Conservation (phyloP, 37 sponge, comb jelly and placozoan genomes). For the Haliclona indistincta region DNA sequence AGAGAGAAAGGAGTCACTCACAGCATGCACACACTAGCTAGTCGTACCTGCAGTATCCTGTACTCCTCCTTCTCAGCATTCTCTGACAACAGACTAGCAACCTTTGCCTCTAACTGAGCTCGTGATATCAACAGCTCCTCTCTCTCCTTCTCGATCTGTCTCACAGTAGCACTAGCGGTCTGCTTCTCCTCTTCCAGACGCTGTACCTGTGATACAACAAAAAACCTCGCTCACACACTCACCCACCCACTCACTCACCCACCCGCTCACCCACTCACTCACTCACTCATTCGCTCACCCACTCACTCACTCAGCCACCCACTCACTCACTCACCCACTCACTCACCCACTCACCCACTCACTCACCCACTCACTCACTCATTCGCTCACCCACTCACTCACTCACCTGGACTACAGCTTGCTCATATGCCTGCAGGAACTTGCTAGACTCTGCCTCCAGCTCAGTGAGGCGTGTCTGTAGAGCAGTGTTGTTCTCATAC, state of each 20-base stretch:
- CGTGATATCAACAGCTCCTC: not conserved
- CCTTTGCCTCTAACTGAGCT: slow-evolving; percentile 15
- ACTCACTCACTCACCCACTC: too few relatives aligned
- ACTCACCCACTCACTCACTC: too few relatives aligned
- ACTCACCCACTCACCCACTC: too few relatives aligned
- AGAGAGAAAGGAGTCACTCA: too few relatives aligned
- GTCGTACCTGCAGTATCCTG: not conserved
- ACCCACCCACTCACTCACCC: too few relatives aligned
- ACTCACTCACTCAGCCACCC: too few relatives aligned
- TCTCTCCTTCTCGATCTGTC: slow-evolving; percentile 9
- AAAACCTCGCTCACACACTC: too few relatives aligned
- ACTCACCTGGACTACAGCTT: not conserved
- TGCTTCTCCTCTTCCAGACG: not conserved
- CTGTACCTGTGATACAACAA: too few relatives aligned
- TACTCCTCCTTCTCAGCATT: not conserved
- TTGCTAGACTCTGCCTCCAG: not conserved
- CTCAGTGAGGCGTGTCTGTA: not conserved
- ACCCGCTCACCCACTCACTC: too few relatives aligned
- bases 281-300: too few relatives aligned
- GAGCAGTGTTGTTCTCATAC: not conserved
- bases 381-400: too few relatives aligned
- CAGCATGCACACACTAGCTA: not conserved
- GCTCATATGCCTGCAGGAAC: not conserved
- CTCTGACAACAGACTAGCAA: not conserved
- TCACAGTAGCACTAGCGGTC: too few relatives aligned